Percentiles rank a stretch among this genome's conserved stretches.
Conservation (phyloP, 2,113 vertebrate genomes). For the Onychostruthus taczanowskii region DNA sequence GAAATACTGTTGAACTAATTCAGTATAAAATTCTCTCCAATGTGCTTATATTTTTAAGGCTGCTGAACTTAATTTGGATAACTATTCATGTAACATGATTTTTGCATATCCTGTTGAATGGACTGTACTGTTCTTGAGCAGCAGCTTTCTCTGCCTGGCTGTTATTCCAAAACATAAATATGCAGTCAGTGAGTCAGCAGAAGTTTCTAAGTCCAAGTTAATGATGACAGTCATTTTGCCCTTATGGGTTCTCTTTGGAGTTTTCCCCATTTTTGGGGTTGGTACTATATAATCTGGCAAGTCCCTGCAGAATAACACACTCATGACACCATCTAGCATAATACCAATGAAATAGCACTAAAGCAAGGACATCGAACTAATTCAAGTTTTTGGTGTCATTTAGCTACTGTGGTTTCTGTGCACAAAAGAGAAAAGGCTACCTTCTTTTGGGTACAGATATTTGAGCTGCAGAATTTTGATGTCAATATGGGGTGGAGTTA, state of each 20-base stretch:
- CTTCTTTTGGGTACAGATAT: not conserved
- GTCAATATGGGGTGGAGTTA: rapidly evolving
- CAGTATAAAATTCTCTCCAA: not conserved
- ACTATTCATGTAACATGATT: not conserved
- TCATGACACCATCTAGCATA: not conserved
- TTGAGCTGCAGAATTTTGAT: not conserved
- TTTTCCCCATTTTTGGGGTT: not conserved
- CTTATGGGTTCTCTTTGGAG: not conserved
- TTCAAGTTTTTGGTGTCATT: not conserved
- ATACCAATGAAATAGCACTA: not conserved
- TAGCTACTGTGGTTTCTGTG: not conserved
- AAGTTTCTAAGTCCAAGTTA: not conserved
- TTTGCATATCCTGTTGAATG: not conserved
- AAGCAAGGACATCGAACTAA: not conserved
- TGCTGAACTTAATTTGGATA: not conserved
- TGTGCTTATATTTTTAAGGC: not conserved
- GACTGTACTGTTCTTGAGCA: not conserved
- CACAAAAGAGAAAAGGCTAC: not conserved
- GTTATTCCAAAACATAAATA: not conserved
- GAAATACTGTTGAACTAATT: not conserved
- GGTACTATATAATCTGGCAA: not conserved
- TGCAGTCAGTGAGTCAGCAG: not conserved
- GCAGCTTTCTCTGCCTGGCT: not conserved
- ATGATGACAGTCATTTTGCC: not conserved
- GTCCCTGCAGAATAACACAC: not conserved